These are phyloP conservation scores for Panagrolaimus sp. DNA, from an alignment of 1,140 invertebrate species.

Conservation along the genomic window DNA sequence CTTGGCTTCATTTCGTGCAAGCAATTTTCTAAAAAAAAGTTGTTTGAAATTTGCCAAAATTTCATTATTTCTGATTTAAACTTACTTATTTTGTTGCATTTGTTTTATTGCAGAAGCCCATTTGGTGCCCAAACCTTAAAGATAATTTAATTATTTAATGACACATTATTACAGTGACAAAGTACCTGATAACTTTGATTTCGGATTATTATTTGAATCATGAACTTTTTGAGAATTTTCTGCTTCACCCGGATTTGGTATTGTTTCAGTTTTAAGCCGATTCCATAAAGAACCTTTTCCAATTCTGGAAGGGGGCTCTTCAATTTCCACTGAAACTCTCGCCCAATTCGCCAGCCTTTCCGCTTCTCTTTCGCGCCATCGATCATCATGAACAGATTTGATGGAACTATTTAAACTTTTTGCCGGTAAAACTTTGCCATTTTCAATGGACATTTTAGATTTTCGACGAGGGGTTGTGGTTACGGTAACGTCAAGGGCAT, in stretches of 20 bases:
- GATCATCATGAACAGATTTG: constrained; percentile 12
- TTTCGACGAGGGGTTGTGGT: neutral
- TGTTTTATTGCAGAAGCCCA: constrained; percentile 36
- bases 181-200: too few relatives aligned
- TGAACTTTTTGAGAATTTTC: too few relatives aligned
- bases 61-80: constrained; percentile 5
- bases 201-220: too few relatives aligned
- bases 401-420: too few relatives aligned
- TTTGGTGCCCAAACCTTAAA: neutral
- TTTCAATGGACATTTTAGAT: neutral
- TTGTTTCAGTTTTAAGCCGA: too few relatives aligned
- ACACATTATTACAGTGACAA: too few relatives aligned
- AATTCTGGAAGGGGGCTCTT: neutral
- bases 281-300: too few relatives aligned
- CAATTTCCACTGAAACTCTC: constrained; percentile 15
- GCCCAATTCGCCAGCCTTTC: constrained; percentile 54
- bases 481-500: neutral
- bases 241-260: too few relatives aligned
- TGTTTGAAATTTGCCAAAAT: neutral
- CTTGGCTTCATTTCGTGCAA: constrained; percentile 40
- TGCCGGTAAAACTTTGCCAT: neutral
- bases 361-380: constrained; percentile 39
- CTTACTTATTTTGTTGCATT: constrained; percentile 48
- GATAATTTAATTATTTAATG: too few relatives aligned
- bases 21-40: constrained; percentile 37